Evolutionary conservation across 1,140 invertebrate species (phyloP).

Genomic region (Lepidostoma basale): DNA sequence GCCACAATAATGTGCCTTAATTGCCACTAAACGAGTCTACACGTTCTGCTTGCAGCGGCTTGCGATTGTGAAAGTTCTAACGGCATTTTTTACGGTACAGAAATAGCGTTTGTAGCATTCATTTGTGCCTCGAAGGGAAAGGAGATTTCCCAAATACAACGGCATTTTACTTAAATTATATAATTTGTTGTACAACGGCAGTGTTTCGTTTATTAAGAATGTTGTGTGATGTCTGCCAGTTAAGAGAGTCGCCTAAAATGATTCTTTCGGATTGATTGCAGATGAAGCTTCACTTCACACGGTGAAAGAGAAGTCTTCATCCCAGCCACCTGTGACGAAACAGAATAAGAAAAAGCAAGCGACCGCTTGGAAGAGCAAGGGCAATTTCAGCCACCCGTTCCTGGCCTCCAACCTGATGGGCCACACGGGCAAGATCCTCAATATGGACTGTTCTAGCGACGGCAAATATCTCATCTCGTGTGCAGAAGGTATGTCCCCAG

Average conservation of each 20-base stretch:
- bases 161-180: not conserved
- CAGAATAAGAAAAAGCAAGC: conserved; percentile 29
- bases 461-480: conserved; percentile 83
- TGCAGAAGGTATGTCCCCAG: conserved; percentile 73
- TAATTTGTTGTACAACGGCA: not conserved
- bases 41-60: not conserved
- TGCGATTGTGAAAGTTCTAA: conserved; percentile 29
- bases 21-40: not conserved
- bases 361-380: conserved; percentile 43
- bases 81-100: conserved; percentile 25
- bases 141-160: not conserved
- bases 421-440: conserved; percentile 73
- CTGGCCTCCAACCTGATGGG: conserved; percentile 78
- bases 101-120: not conserved
- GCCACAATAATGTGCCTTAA: not conserved
- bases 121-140: not conserved
- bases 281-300: conserved; percentile 18
- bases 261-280: conserved; percentile 23
- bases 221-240: not conserved
- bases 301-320: conserved; percentile 31
- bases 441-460: conserved; percentile 81
- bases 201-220: not conserved
- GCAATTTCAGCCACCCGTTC: conserved; percentile 71
- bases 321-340: not conserved
- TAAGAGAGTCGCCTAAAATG: no score